Evolutionary conservation across 2,888 invertebrate genomes (phyloP), one percentile per base, ranked within the genome.

Genomic region (Coenonympha arcania): DNA sequence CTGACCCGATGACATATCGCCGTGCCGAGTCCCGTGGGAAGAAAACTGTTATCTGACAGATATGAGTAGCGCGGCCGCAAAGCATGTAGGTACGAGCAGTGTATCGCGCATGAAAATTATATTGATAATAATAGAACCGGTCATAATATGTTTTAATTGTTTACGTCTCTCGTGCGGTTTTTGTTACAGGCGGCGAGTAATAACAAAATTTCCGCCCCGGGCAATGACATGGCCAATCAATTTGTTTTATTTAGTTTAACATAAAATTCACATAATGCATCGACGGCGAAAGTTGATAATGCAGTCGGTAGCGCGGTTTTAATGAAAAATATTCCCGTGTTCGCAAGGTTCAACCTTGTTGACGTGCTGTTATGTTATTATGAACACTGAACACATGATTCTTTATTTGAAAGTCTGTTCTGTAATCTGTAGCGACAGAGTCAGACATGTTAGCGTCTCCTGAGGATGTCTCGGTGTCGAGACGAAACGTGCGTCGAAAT

Each of bases 21-120:
- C 52, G 50, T 45, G 39, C 50, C 54, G 57, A 63, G 70, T 78
- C 77, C 80, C 82, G 82, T 83, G 83, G 82, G 82, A 83, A 82
- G 79, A 77, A 76, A 66, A 70, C 52, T 52, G 56, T 71, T 82
- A 82, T 82, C 81, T 64, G 62, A 59, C 43, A 60, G 59, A 44
- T 59, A 58, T 57, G 54, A 69, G 73, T 76, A 79, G 69, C 68
- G 71, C 65, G 65, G 66, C 69, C 68, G 64, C 67, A 62, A 65
- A 62, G 20, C 20, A n/a, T 11, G 28, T 30, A 30, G 30, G 30
- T 30, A 30, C 5, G 30, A 5, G 55, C 57, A 49, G n/a, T n/a
- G 60, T 69, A 71, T 71, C 71, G 61, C 62, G 61, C 67, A 70
- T 65, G 65, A 68, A 76, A 76, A 66, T 69, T 61, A 65, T 54